Percentiles rank a stretch among this genome's conserved stretches.
These are phyloP conservation scores for Heliconius hortense DNA, from an alignment of 2,888 invertebrate species.

Conservation along the genomic window DNA sequence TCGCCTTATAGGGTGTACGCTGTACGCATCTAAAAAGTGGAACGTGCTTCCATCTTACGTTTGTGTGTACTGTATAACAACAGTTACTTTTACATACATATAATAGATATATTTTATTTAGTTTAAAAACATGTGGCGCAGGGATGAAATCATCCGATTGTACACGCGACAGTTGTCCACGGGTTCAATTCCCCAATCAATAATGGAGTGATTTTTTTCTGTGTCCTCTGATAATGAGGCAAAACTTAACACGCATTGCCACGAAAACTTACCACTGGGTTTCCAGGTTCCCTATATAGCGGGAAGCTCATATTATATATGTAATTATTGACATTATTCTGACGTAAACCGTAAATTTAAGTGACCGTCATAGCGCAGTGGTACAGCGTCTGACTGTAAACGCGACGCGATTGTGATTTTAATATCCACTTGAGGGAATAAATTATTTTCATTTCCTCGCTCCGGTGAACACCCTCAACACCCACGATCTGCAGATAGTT, in stretches of 20 bases:
- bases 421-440: too few species aligned
- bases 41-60: slow-evolving; percentile 40
- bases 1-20: slow-evolving; percentile 48
- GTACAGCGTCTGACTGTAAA: too few species aligned
- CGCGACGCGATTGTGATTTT: too few species aligned
- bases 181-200: background rate
- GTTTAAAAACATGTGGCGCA: background rate
- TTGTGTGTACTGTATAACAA: slow-evolving; percentile 32
- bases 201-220: too few species aligned
- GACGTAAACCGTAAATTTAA: background rate
- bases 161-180: background rate
- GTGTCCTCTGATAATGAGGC: too few species aligned
- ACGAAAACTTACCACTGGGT: too few species aligned
- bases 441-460: too few species aligned
- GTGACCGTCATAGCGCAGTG: too few species aligned
- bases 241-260: too few species aligned
- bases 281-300: too few species aligned
- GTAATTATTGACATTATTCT: background rate
- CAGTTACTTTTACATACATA: slow-evolving; percentile 21
- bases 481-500: too few species aligned
- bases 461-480: background rate
- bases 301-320: too few species aligned
- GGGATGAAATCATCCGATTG: background rate
- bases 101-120: slow-evolving; percentile 2
- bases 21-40: slow-evolving; percentile 52